These are phyloP conservation scores for Cryptus viduatorius DNA, from an alignment of 2,888 invertebrate species.

Conservation along the genomic window DNA sequence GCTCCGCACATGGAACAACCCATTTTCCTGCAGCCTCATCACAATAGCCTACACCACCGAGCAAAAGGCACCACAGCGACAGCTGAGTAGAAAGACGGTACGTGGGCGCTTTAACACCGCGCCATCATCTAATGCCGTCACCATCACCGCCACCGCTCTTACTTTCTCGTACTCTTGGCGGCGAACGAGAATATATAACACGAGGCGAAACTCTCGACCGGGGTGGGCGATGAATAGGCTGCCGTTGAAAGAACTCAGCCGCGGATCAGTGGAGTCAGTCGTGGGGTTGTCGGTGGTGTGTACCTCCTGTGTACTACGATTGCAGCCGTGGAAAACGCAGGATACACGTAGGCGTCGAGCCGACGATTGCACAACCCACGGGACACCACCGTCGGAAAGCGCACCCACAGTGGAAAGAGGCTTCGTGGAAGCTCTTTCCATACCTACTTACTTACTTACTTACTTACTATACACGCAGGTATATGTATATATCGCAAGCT, in stretches of 20 bases:
- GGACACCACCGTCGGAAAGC: constrained; percentile 5
- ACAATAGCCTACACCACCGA: neutral
- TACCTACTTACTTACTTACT: constrained; percentile 13
- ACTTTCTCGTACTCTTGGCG: constrained; percentile 29
- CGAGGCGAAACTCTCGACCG: constrained; percentile 25
- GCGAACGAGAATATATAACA: constrained; percentile 30
- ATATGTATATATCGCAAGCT: neutral
- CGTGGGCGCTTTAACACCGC: constrained; percentile 1
- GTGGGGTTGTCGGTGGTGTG: constrained; percentile 26
- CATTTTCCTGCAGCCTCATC: neutral
- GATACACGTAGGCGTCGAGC: constrained; percentile 31
- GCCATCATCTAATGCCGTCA: constrained; percentile 9
- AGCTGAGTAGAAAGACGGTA: constrained; percentile 15
- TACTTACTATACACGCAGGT: neutral
- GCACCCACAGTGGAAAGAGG: neutral
- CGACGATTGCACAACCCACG: neutral
- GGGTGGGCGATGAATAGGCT: constrained; percentile 56
- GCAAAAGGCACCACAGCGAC: neutral
- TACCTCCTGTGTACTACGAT: constrained; percentile 19
- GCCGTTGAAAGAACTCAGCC: constrained; percentile 50
- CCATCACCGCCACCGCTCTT: constrained; percentile 3
- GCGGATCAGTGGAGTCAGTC: constrained; percentile 2
- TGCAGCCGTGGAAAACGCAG: neutral
- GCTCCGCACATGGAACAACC: neutral
- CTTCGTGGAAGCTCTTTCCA: constrained; percentile 4